Base-by-base conservation (phyloP, 2,888 invertebrate genomes). In the Leptogaster cylindrica region DNA sequence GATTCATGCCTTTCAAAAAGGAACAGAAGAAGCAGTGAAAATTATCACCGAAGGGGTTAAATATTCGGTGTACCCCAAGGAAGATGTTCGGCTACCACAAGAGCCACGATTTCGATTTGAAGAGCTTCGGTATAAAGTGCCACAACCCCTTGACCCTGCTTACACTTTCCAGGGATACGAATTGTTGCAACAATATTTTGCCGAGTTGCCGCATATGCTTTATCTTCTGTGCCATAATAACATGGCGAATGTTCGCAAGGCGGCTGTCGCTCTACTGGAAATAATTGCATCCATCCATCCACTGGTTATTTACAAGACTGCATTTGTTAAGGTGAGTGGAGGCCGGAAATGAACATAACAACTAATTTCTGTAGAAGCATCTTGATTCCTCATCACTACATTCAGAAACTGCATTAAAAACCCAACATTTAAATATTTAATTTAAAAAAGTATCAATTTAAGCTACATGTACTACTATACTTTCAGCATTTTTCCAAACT, bases 161-260 rank as follows among this genome's bases (percentile, higher is more conserved):
- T 80, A 76, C n/a, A 76, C 76, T 2, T 80, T 80, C 16, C 72
- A 76, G 46, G 80, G 80, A 0, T 69, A 72, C 23, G 78, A 76
- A 41, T 69, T 76, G 5, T 65, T 80, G 1, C 73, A 75, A 20
- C 14, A 72, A 2, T 70, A 73, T 25, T 73, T 81, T 4, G 71
- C 74, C 67, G 72, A 74, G 61, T 50, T 81, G n/a, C 81, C 80
- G 0, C 72, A 74, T 27, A 70, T 74, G 4, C 70, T 80, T 1
- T 81, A 77, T 58, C 71, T 71, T 39, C 72, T 79, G 12, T 73
- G 77, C 8, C 73, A 71, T 41, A 75, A 75, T 31, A 72, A 72
- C 2, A 73, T 76, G 33, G 76, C 77, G 0, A 71, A 75, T 28
- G 74, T 80, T 2, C 72, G 81, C 7, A 74, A 77, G 10, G 74